These are phyloP conservation scores for Penelope pileata DNA, from an alignment of 2,113 vertebrate genomes.

Conservation along the genomic window DNA sequence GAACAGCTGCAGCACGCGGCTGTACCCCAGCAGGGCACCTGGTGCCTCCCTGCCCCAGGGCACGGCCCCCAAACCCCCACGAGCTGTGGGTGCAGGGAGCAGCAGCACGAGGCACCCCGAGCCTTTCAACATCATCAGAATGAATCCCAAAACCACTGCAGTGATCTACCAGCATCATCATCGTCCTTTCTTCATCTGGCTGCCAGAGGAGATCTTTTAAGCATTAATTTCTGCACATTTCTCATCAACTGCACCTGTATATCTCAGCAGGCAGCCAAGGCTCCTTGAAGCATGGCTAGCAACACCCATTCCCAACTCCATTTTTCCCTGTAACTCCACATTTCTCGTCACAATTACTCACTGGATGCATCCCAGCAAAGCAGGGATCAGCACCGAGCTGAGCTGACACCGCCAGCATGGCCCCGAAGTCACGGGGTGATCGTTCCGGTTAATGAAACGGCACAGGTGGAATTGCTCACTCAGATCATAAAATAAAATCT, in stretches of 20 bases:
- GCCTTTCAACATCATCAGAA: not conserved
- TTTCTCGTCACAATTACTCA: not conserved
- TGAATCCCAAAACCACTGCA: not conserved
- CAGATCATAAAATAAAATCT: not conserved
- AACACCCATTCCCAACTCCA: rapidly evolving
- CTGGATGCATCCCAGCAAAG: rapidly evolving
- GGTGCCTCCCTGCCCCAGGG: not conserved
- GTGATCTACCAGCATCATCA: no score
- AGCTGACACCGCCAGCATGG: rapidly evolving
- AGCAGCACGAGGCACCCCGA: no score
- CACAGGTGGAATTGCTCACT: not conserved
- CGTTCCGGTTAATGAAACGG: not conserved
- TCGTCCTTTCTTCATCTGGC: rapidly evolving
- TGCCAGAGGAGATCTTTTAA: rapidly evolving
- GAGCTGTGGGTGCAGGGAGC: not conserved
- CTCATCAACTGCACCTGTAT: not conserved
- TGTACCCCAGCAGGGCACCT: not conserved
- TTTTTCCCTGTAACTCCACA: not conserved
- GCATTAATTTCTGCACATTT: not conserved
- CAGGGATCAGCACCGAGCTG: rapidly evolving
- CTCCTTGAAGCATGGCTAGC: not conserved
- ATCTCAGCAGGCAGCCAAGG: not conserved
- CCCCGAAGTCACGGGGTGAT: rapidly evolving
- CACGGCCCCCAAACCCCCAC: rapidly evolving
- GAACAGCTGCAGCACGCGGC: rapidly evolving